These are phyloP conservation scores for Antechinus flavipes DNA, from an alignment of 2,113 vertebrate species.

Conservation along the genomic window DNA sequence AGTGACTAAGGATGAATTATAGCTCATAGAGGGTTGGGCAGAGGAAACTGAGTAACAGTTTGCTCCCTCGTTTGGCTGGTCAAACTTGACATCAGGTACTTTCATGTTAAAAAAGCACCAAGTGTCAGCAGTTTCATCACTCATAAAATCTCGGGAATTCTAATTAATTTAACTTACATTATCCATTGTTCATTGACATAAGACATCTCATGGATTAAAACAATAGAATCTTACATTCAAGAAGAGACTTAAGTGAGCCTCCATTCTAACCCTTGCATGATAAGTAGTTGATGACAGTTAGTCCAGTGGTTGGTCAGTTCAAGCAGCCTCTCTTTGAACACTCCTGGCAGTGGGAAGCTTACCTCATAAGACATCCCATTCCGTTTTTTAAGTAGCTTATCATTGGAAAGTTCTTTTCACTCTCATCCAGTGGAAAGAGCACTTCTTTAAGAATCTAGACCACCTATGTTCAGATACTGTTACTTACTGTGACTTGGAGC, in stretches of 20 bases:
- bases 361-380: not conserved
- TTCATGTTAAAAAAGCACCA: slow-evolving; percentile 9
- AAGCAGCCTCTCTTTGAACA: not conserved
- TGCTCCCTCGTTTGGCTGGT: slow-evolving; percentile 23
- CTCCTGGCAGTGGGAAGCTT: not conserved
- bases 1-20: not conserved
- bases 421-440: not conserved
- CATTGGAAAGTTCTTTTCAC: not conserved
- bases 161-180: not conserved
- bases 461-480: not conserved
- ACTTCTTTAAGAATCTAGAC: not conserved
- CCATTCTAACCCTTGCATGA: not conserved
- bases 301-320: not conserved
- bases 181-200: slow-evolving; percentile 9
- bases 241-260: not conserved
- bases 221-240: not conserved
- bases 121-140: not conserved
- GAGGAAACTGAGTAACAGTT: not conserved
- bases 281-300: not conserved
- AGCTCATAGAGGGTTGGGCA: not conserved
- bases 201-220: not conserved
- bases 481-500: not conserved
- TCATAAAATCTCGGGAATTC: not conserved
- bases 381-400: not conserved
- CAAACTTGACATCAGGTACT: slow-evolving; percentile 57